Percentiles rank a stretch among this genome's conserved stretches.
phyloP scores from a whole-genome alignment of 2,888 invertebrate genomes.

The Hymenopus coronatus region DNA sequence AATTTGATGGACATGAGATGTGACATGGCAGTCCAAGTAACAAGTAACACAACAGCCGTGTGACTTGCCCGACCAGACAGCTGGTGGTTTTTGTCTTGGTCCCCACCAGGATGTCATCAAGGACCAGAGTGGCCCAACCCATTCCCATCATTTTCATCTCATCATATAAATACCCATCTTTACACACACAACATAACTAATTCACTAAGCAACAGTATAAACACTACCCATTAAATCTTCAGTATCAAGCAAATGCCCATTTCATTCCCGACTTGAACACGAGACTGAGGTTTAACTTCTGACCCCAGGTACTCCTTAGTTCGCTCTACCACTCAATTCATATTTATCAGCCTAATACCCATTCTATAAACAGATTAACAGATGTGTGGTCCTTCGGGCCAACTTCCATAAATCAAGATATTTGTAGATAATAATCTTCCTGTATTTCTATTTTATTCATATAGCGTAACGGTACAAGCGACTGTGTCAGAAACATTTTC shows the following conservation, averaged over 20 bases:
- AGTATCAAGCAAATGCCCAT: background rate
- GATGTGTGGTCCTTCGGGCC: background rate
- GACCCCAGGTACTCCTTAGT: background rate
- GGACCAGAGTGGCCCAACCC: background rate
- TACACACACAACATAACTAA: background rate
- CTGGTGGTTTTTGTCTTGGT: background rate
- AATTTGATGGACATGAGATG: background rate
- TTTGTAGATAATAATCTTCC: background rate
- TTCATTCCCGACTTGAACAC: background rate
- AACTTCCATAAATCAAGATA: background rate
- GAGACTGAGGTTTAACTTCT: background rate
- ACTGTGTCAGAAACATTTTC: background rate
- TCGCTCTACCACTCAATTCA: background rate
- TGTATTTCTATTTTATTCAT: background rate
- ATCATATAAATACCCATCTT: background rate
- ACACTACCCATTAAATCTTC: background rate
- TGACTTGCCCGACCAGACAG: background rate
- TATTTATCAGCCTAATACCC: background rate
- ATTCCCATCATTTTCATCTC: background rate
- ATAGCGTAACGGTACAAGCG: background rate
- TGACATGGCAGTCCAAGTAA: background rate
- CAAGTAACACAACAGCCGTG: slow-evolving; percentile 4
- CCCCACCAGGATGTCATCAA: background rate
- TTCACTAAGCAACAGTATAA: background rate
- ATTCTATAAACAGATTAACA: background rate